Evolutionary conservation across 2,113 vertebrate species (phyloP), one percentile per base, ranked within the genome.

Genomic region (Pterocles orientalis): DNA sequence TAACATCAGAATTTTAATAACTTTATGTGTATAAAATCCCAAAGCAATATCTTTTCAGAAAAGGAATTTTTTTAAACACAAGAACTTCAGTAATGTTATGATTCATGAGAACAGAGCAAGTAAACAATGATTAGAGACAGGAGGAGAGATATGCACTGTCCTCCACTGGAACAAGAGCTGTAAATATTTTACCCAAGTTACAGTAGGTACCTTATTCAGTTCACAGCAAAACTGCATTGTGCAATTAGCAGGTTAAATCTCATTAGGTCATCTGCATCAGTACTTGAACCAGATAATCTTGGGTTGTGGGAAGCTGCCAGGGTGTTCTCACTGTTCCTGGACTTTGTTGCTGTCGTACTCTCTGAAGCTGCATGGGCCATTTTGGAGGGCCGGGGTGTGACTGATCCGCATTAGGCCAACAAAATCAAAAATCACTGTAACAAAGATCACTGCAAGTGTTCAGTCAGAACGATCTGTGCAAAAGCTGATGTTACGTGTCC

Each of bases 21-120:
- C 20, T 64, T 39, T 20, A 71, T 78, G 53, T 84, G 24, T 36
- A 43, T 78, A 62, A 89, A 87, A 89, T 83, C 28, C 43, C 15
- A 65, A 83, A 78, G 60, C 19, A 78, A 16, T 66, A 62, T 73
- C 12, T 82, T 65, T 91, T 78, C 69, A 75, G 43, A 73, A 89
- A 51, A 60, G 4, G 6, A 39, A 61, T 7, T 62, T 73, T 88
- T 90, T 83, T 36, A 65, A 90, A 65, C 14, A 58, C 19, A 54
- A 75, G 56, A 81, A 77, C n/a, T 51, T 28, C 86, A 86, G 18
- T 43, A 54, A 41, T 66, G 26, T n/a, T 77, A 39, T 4, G 9
- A 84, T 85, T 75, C 16, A 9, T 66, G 71, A 77, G 65, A 93
- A 51, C 28, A 80, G 66, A 92, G 66, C 34, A 88, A 83, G n/a